Conservation (phyloP, 37 sponge, comb jelly and placozoan genomes). For the Diacarnus erythraeanus region DNA sequence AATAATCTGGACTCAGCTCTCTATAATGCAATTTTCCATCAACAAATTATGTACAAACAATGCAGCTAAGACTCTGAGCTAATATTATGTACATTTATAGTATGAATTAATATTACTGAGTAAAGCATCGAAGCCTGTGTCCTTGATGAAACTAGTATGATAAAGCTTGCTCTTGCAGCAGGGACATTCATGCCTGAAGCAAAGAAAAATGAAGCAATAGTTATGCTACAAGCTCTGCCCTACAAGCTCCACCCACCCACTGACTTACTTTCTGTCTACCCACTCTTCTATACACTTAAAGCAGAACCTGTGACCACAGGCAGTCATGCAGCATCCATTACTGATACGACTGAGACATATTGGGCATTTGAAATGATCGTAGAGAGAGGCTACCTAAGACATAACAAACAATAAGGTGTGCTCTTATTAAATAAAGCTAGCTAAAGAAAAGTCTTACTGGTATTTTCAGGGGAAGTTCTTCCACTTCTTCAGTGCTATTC, state of each 20-base stretch:
- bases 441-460: conserved; percentile 36
- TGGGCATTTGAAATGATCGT: conserved; percentile 61
- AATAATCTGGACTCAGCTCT: too few species aligned
- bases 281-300: conserved; percentile 72
- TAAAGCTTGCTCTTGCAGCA: conserved; percentile 24
- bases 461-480: conserved; percentile 28
- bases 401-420: conserved; percentile 9
- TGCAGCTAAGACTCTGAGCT: too few species aligned
- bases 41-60: too few species aligned
- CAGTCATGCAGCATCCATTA: conserved; percentile 37
- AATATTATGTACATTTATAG: background rate
- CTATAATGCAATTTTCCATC: too few species aligned
- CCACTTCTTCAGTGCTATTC: conserved; percentile 35
- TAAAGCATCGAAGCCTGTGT: conserved; percentile 62
- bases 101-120: conserved; percentile 30
- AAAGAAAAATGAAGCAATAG: conserved; percentile 7
- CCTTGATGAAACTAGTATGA: conserved; percentile 31
- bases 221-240: background rate
- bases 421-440: too few species aligned
- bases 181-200: conserved; percentile 67
- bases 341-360: conserved; percentile 49
- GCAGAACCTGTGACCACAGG: conserved; percentile 77
- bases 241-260: conserved; percentile 9
- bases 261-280: conserved; percentile 49
- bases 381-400: conserved; percentile 46